phyloP scores from a whole-genome alignment of 2,113 vertebrate species.

The Balaenoptera acutorostrata region DNA sequence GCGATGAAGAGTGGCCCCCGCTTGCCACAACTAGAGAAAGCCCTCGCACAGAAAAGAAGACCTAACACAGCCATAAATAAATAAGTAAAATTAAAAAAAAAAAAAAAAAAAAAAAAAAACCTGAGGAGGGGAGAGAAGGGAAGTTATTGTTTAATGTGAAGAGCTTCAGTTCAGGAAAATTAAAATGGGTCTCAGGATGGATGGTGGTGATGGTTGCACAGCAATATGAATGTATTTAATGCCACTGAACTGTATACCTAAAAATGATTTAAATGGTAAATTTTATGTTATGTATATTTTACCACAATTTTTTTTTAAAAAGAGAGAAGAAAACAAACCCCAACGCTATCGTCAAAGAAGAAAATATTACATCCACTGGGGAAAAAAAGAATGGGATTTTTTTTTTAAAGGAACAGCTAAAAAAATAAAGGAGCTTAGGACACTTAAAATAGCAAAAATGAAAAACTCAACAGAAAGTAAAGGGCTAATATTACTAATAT shows the following conservation, averaged over 20 bases:
- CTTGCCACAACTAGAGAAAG: no score
- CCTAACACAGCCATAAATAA: no score
- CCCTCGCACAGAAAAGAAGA: no score
- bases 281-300: neutral
- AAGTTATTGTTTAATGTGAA: neutral
- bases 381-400: neutral
- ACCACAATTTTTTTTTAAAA: neutral
- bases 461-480: neutral
- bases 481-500: neutral
- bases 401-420: neutral
- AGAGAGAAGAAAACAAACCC: neutral
- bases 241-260: neutral
- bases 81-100: no score
- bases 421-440: neutral
- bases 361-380: neutral
- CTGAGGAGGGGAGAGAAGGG: neutral
- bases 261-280: neutral
- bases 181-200: neutral
- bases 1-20: no score
- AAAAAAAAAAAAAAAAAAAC: neutral
- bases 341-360: neutral
- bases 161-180: neutral
- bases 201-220: neutral
- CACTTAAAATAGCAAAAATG: neutral
- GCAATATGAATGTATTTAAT: neutral